A percentile compares a stretch with the other conserved stretches of the same genome.
phyloP scores from a whole-genome alignment of 2,113 vertebrate species.

The Mola mola region DNA sequence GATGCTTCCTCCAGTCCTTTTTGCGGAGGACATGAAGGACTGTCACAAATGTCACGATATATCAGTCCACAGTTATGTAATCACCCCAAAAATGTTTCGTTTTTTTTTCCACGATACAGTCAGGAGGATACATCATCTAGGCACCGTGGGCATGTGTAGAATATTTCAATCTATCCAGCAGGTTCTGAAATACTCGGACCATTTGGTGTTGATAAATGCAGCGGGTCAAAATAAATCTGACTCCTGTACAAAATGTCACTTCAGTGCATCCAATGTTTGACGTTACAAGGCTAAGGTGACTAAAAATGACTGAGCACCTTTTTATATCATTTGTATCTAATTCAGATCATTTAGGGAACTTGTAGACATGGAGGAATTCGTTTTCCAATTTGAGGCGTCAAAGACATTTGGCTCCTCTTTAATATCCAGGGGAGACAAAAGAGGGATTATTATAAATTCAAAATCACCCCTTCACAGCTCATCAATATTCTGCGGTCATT shows the following conservation, averaged over 20 bases:
- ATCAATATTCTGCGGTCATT: constrained; percentile 71
- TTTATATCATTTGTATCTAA: constrained; percentile 2
- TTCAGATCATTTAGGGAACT: constrained; percentile 6
- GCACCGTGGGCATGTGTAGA: no score
- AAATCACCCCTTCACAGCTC: constrained; percentile 50
- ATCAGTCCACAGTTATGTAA: no score
- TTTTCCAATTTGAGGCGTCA: constrained; percentile 49
- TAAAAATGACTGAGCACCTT: neutral
- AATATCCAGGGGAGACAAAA: constrained; percentile 49
- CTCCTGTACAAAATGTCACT: neutral
- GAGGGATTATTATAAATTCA: constrained; percentile 55
- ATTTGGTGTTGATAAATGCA: no score
- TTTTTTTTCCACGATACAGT: no score
- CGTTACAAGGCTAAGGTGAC: neutral
- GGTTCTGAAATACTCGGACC: no score
- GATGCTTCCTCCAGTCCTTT: no score
- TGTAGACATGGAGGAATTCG: constrained; percentile 38
- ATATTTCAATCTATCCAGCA: no score
- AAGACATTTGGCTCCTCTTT: constrained; percentile 37
- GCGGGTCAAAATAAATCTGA: no score
- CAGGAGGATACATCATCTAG: neutral
- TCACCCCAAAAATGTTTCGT: no score
- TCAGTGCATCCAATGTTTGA: neutral
- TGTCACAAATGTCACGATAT: no score
- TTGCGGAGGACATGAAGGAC: no score